Evolutionary conservation across 2,113 vertebrate species (phyloP), one percentile per base, ranked within the genome.

Genomic region (Ctenomys sociabilis): DNA sequence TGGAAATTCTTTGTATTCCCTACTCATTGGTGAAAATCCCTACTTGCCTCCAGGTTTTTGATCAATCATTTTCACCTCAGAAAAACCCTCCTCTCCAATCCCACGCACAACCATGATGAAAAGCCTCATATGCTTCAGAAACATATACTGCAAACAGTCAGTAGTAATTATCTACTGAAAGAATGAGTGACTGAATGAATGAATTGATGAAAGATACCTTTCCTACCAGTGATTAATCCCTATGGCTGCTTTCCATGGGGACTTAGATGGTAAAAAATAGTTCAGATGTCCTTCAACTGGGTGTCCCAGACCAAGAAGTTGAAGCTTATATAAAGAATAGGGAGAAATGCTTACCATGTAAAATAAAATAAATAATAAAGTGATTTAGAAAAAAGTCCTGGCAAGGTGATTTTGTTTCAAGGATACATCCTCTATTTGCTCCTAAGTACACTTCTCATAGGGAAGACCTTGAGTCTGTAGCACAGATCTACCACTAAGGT

Each of bases 361-460:
- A 80, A 90, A 91, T 68, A 88, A 57, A 73, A 80, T n/a, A 90
- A 54, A 49, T 40, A 91, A 85, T 37, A 87, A 95, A 59, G n/a
- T 24, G 54, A 87, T 40, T 86, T 24, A 57, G 54, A 57, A 19
- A 52, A 57, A 57, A 57, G 54, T 57, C 54, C 54, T 57, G 54
- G 54, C 54, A 87, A 95, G 43, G 32, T 24, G 54, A 87, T 49
- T 86, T 24, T 57, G 16, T 57, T 89, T 77, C 59, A 85, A 54
- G 81, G 80, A 37, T 24, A 66, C 10, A 72, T 3, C 37, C 7
- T 26, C 45, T 68, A 85, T 43, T 19, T 35, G 43, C 9, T 73
- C 54, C 78, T 57, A 10, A 85, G 49, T 32, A 77, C 9, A 24
- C 1, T 91, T 93, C 80, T 83, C 43, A 64, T 35, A n/a, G 61